Base-by-base conservation (phyloP, 2,888 invertebrate genomes). In the Cephus spinipes region DNA sequence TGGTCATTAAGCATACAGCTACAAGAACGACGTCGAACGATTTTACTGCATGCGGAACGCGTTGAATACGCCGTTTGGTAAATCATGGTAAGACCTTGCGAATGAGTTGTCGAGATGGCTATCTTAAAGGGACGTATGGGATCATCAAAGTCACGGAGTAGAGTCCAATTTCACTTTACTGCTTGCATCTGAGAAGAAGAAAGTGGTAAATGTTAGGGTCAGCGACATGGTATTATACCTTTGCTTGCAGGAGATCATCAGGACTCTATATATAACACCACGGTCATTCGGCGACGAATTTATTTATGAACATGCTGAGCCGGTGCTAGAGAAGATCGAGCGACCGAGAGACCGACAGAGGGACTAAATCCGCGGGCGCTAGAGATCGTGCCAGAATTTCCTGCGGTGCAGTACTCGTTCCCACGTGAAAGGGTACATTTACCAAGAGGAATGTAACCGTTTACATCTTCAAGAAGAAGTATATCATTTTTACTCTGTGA, bases 271-370 rank as follows among this genome's bases (percentile, higher is more conserved):
- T 55, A 55, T 55, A 55, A 55, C 55, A 23, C 55, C 55, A 55
- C 76, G 73, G 30, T 33, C 34, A 36, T 35, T 71, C 76, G n/a
- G 76, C 68, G 33, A 68, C 76, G 75, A 69, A 36, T 40, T 69
- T 69, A 71, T 71, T 71, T 71, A 71, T 33, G 32, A 71, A 71
- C 71, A 23, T 31, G 55, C 9, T 55, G 23, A 23, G 55, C 55
- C 55, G 55, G 55, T 55, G 55, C 55, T 55, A 55, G 55, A 55
- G 55, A 55, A 55, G 55, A 55, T 55, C 55, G 55, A 55, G 23
- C 55, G 55, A 55, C 55, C 55, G 55, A 55, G 55, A 55, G 55
- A 55, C 55, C 55, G 55, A 55, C 55, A 55, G 55, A 55, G 55
- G 55, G 55, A 55, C 55, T 55, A 55, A 55, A 55, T 55, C 55